These are phyloP conservation scores for Mormyrus lacerda DNA, from an alignment of 2,113 vertebrate species.

Conservation along the genomic window DNA sequence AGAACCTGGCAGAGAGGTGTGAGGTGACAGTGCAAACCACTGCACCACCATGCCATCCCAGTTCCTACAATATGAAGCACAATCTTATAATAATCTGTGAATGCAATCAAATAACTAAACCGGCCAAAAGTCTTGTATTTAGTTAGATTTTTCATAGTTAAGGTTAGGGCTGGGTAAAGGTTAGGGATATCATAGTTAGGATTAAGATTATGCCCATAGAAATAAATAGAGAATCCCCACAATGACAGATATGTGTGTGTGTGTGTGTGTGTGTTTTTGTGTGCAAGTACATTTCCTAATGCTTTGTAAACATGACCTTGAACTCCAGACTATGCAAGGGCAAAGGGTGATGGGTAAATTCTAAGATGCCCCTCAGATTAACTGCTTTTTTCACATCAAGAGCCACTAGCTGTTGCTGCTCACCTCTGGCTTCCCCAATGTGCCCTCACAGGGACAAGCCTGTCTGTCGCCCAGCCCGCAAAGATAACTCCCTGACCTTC, in stretches of 20 bases:
- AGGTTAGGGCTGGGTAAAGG: background rate
- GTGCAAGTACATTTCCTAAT: background rate
- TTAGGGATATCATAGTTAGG: background rate
- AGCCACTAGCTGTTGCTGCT: background rate
- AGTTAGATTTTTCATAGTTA: background rate
- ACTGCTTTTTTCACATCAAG: background rate
- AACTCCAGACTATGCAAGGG: background rate
- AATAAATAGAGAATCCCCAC: background rate
- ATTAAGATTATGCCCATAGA: background rate
- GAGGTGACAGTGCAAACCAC: background rate
- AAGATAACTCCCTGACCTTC: conserved; percentile 50
- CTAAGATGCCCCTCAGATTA: background rate
- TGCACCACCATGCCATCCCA: background rate
- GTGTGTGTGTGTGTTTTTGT: background rate
- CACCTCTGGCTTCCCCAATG: conserved; percentile 26
- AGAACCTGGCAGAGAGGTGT: background rate
- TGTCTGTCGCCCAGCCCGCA: conserved; percentile 19
- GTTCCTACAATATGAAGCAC: background rate
- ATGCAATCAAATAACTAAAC: background rate
- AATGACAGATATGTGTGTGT: background rate
- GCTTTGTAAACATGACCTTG: background rate
- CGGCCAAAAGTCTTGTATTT: background rate
- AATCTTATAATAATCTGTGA: background rate
- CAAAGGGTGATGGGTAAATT: background rate
- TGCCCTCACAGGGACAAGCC: conserved; percentile 11